Evolutionary conservation across 2,113 vertebrate genomes (phyloP).

Genomic region (Anoura caudifer): DNA sequence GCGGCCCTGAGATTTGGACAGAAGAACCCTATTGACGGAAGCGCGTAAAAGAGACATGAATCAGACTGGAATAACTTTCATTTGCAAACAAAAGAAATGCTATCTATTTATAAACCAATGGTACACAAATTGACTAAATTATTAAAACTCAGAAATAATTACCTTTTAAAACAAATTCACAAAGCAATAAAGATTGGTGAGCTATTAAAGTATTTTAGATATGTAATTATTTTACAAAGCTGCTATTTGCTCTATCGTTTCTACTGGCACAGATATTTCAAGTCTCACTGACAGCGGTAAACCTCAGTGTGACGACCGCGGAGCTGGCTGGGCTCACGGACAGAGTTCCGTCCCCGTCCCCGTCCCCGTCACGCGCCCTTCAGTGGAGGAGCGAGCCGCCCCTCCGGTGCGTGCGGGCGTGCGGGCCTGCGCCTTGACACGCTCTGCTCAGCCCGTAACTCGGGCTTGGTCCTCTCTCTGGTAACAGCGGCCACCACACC

Average conservation of each 20-base stretch:
- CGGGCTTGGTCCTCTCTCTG: background rate
- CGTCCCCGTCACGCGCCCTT: background rate
- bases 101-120: conserved; percentile 43
- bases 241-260: background rate
- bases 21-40: background rate
- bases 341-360: background rate
- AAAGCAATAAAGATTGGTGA: conserved; percentile 33
- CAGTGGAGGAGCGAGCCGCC: background rate
- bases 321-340: background rate
- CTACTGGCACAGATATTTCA: background rate
- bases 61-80: background rate
- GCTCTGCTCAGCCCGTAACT: background rate
- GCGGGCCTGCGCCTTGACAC: background rate
- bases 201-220: conserved; percentile 51
- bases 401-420: background rate
- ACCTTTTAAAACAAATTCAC: conserved; percentile 50
- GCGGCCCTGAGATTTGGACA: background rate
- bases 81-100: conserved; percentile 44
- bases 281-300: background rate
- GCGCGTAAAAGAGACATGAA: background rate
- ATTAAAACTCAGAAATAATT: conserved; percentile 65
- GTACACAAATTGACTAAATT: conserved; percentile 53
- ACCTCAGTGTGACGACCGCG: background rate
- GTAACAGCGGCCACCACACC: background rate
- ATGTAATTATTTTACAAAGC: conserved; percentile 15